Base-by-base conservation (phyloP, 2,797 vertebrate genomes). In the Stomatorhinus walkeri region DNA sequence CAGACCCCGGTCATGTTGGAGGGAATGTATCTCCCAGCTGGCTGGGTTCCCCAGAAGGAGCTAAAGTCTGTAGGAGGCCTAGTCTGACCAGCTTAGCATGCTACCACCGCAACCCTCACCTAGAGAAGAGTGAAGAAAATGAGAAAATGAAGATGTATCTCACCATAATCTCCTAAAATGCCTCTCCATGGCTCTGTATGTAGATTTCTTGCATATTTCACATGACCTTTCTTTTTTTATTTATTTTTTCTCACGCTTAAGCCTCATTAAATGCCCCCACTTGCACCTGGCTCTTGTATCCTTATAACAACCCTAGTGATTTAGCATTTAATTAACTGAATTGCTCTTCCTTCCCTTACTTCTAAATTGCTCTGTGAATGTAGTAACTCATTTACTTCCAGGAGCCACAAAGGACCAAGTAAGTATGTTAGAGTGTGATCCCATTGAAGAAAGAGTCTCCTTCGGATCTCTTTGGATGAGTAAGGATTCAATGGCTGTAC, bases 271-370 rank as follows among this genome's bases (percentile, higher is more conserved):
- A 48, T 83, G 79, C 79, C 36, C 79, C n/a, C 68, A 36, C 36
- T 72, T 72, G 68, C 46, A 83, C 79, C 46, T 48, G 46, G 46
- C n/a, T 46, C 40, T 48, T 83, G 43, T 48, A 83, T 48, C n/a
- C 79, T 83, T 83, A 22, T 4, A 43, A 43, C 43, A 83, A 9
- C 79, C 40, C 7, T 5, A 72, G 14, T 72, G 68, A 46, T 83
- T 83, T 83, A 48, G 79, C 16, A 83, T 83, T 83, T 83, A 83
- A 83, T 83, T 43, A 43, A 83, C 43, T 83, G 16, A 83, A 83
- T 83, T 83, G 43, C 43, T 48, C 43, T 83, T 83, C 46, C 79
- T 83, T 48, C 16, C n/a, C 9, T 48, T 9, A 24, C 79, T 83
- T 83, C 40, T 22, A 14, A 48, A 83, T 83, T 72, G 68, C 43